Evolutionary conservation across 2,888 invertebrate species (phyloP), one percentile per base, ranked within the genome.

Genomic region (Ditula angustiorana): DNA sequence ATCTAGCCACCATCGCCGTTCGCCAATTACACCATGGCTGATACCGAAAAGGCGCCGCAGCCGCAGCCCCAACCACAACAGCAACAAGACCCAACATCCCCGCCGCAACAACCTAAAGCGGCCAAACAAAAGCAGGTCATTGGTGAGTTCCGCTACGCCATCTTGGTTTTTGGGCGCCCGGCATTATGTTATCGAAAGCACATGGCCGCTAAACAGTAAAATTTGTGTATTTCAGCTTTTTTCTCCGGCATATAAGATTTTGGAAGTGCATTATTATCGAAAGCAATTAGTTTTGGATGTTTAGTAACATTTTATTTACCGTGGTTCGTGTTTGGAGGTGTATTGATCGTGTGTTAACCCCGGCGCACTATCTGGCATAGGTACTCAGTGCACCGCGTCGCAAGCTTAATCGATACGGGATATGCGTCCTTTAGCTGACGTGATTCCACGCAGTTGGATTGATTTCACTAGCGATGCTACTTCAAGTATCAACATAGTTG

Each of bases 21-120:
- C 94, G 94, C 94, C 94, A 95, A 95, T 94, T 95, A 95, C 95
- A 95, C 95, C 96, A 98, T 98, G 98, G 97, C 98, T 96, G 98
- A 98, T 96, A 96, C 97, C 95, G 98, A 97, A 94, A 96, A 96
- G 94, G 95, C 95, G 94, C 95, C 95, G 95, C 93, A 95, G 94
- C 90, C 95, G 94, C 94, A 94, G 89, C 92, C 90, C 80, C 92
- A 92, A 82, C 92, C 86, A 79, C 86, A 95, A 93, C 95, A 95
- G 94, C 95, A 95, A 94, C 87, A 84, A 78, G 83, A 95, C 91
- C 95, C 95, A 93, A 94, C 95, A 94, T 80, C 94, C 90, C 93
- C 91, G 86, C 88, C 93, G 92, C 93, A 90, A 88, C 93, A 90
- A 89, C 90, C 90, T 82, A 93, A 93, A 94, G 94, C 94, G 93